Evolutionary conservation across 2,888 invertebrate genomes (phyloP), one percentile per base, ranked within the genome.

Genomic region (Colletes collaris): DNA sequence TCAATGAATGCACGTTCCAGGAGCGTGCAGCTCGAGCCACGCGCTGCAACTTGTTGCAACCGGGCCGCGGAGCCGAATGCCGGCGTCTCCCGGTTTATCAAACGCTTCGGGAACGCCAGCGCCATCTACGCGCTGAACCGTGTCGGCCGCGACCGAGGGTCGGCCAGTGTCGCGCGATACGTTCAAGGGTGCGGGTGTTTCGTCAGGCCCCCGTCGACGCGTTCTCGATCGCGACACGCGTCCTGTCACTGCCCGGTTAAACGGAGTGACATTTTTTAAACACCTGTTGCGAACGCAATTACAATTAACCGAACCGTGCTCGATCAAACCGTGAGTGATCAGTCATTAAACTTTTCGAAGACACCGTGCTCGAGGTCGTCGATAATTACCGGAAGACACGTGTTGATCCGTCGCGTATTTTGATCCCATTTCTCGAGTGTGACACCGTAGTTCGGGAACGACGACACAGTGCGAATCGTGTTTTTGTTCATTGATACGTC

Each of bases 131-230:
- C 7, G 13, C 4, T 27, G 4, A 40, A 40, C 6, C 44, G 37
- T 13, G 49, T 16, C 46, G 55, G 44, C 35, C n/a, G 71, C 77
- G 78, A 10, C 63, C 1, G 67, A 73, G 70, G 80, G 76, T 84
- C 68, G 71, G 83, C 71, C 91, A 91, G 91, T 91, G 84, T 91
- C 84, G 90, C 87, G 90, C 91, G 88, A 80, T 81, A 89, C 89
- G 83, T 89, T 86, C 86, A 73, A 27, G 37, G 8, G 65, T 71
- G 27, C 40, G 70, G 70, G 16, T 19, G 19, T 50, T 44, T 40
- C 3, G 13, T 10, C 2, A 10, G 11, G 27, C 11, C 58, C 27
- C 40, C 35, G 16, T 50, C 7, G 5, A 0, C 16, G 5, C 13
- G 35, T 7, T 56, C 10, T 10, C 62, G 76, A 49, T 44, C 27